Evolutionary conservation across 2,797 vertebrate genomes (phyloP).

Genomic region (Alauda arvensis): DNA sequence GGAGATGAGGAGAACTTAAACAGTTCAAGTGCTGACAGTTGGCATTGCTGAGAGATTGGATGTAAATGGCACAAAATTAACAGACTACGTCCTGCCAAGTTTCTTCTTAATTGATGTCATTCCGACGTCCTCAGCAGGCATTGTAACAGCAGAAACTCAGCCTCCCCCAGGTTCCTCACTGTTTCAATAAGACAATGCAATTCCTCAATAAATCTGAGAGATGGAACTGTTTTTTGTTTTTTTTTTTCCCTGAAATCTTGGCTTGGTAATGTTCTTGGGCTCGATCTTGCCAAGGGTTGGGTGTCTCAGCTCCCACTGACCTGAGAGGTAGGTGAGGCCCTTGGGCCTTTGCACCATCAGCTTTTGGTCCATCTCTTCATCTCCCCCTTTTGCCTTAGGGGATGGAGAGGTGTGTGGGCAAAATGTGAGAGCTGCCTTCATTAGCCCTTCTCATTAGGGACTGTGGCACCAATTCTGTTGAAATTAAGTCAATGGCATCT

Average conservation of each 20-base stretch:
- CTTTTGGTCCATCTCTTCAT: neutral
- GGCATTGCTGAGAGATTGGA: constrained; percentile 34
- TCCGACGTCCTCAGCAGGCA: constrained; percentile 9
- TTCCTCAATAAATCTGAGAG: neutral
- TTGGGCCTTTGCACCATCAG: neutral
- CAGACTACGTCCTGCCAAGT: constrained; percentile 42
- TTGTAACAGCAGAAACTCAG: constrained; percentile 6
- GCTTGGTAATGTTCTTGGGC: neutral
- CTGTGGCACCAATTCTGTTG: neutral
- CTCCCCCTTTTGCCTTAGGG: neutral
- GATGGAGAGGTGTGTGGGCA: neutral
- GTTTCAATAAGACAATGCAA: neutral
- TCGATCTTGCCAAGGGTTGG: neutral
- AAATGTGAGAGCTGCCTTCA: neutral
- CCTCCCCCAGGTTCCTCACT: neutral
- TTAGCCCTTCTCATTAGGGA: neutral
- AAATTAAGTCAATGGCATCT: neutral
- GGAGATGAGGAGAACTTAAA: constrained; percentile 22
- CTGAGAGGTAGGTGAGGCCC: neutral
- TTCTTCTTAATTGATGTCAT: constrained; percentile 44
- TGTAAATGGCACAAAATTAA: constrained; percentile 55
- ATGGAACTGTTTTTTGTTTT: neutral
- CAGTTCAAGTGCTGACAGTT: constrained; percentile 44
- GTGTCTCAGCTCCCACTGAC: neutral
- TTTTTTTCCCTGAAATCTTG: neutral